A percentile compares a stretch with the other conserved stretches of the same genome.
Evolutionary conservation across 2,797 vertebrate species (phyloP).

Genomic region (Clamator glandarius): DNA sequence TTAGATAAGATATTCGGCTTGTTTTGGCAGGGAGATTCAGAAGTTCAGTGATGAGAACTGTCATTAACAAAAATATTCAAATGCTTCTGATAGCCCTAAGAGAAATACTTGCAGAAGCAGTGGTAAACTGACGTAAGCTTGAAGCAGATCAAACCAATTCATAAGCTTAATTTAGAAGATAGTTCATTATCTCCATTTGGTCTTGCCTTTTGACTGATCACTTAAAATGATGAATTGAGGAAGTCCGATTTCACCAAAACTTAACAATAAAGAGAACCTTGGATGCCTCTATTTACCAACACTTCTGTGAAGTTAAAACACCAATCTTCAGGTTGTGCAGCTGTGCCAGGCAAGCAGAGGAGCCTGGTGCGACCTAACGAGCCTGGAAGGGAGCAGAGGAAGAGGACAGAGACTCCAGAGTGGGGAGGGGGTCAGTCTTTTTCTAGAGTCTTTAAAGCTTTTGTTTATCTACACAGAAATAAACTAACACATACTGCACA

Average conservation of each 20-base stretch:
- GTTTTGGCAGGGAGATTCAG: neutral
- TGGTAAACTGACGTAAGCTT: neutral
- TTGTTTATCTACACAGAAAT: neutral
- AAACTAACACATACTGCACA: neutral
- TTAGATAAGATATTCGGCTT: neutral
- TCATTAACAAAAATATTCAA: neutral
- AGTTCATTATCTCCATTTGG: neutral
- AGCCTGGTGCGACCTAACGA: too few relatives aligned
- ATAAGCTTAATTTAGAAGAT: neutral
- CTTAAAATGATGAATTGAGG: neutral
- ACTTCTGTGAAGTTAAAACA: neutral
- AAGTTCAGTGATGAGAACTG: neutral
- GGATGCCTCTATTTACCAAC: neutral
- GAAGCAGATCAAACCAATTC: neutral
- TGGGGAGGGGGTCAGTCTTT: neutral
- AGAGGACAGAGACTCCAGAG: neutral
- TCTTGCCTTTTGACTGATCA: neutral
- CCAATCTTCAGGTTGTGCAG: too few relatives aligned
- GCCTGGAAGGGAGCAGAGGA: neutral
- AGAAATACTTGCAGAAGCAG: neutral
- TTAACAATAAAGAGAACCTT: neutral
- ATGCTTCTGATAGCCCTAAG: neutral
- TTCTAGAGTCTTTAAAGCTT: neutral
- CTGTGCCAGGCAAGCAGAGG: too few relatives aligned
- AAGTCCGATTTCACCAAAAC: neutral